Percentiles rank a stretch among this genome's conserved stretches.
Evolutionary conservation across 2,113 vertebrate genomes (phyloP).

Genomic region (Toxotes jaculatrix): DNA sequence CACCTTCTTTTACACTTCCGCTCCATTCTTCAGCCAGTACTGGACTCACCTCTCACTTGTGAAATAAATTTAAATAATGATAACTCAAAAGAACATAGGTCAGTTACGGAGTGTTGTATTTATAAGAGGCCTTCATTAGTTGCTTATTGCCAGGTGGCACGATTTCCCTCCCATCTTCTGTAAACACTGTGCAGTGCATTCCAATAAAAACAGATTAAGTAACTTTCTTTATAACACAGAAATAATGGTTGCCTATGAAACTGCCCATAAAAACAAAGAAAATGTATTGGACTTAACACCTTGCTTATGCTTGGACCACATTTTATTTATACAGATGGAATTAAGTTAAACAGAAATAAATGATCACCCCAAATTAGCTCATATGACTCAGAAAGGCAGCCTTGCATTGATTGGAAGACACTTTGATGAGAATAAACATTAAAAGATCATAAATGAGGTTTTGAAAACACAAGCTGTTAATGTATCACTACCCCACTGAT

Average conservation of each 20-base stretch:
- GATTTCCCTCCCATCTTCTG: neutral
- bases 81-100: neutral
- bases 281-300: neutral
- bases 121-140: neutral
- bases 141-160: neutral
- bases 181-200: neutral
- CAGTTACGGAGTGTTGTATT: neutral
- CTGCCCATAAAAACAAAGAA: constrained; percentile 4
- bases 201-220: constrained; percentile 1
- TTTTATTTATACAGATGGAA: neutral
- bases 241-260: neutral
- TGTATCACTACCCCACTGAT: neutral
- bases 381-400: constrained; percentile 2
- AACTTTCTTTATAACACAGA: neutral
- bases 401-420: neutral
- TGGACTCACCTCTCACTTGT: no score
- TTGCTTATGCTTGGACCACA: neutral
- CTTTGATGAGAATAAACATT: constrained; percentile 10
- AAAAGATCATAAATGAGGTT: neutral
- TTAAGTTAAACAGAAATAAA: neutral
- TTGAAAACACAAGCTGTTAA: neutral
- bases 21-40: neutral
- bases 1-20: neutral
- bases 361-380: constrained; percentile 8
- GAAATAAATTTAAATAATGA: no score